Conservation (phyloP, 2,888 invertebrate species). For the Blera fallax region DNA sequence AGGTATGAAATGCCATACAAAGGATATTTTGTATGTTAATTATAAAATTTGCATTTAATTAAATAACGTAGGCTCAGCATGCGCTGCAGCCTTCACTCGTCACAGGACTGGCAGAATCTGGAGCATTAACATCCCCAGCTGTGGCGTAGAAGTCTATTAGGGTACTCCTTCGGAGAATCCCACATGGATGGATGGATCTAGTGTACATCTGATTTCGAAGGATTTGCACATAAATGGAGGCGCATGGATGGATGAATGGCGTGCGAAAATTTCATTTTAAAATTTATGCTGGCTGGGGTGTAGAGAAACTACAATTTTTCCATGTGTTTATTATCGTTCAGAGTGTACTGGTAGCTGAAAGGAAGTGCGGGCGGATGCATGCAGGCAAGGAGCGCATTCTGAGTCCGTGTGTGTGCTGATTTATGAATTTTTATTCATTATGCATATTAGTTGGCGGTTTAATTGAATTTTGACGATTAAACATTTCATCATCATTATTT, state of each 20-base stretch:
- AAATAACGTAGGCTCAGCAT: conserved; percentile 50
- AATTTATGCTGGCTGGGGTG: not conserved
- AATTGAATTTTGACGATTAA: conserved; percentile 46
- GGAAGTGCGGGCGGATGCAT: not conserved
- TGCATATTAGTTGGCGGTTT: conserved; percentile 28
- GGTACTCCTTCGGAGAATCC: not conserved
- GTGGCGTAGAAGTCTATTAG: not conserved
- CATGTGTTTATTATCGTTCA: conserved; percentile 1
- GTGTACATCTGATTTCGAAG: conserved; percentile 40
- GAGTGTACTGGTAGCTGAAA: not conserved
- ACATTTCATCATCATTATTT: conserved; percentile 22
- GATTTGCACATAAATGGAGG: conserved; percentile 56
- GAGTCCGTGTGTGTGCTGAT: not conserved
- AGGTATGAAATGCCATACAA: conserved; percentile 27
- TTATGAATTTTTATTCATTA: conserved; percentile 44
- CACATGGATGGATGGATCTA: conserved; percentile 27
- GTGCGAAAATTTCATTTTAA: conserved; percentile 27
- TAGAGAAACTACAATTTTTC: conserved; percentile 16
- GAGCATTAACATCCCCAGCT: not conserved
- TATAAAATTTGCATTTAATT: conserved; percentile 69
- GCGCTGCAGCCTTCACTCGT: not conserved
- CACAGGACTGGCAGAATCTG: not conserved
- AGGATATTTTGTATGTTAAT: conserved; percentile 62
- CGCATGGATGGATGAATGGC: conserved; percentile 17
- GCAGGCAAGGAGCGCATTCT: not conserved